phyloP scores from a whole-genome alignment of 2,113 vertebrate species.

The Centropus bengalensis region DNA sequence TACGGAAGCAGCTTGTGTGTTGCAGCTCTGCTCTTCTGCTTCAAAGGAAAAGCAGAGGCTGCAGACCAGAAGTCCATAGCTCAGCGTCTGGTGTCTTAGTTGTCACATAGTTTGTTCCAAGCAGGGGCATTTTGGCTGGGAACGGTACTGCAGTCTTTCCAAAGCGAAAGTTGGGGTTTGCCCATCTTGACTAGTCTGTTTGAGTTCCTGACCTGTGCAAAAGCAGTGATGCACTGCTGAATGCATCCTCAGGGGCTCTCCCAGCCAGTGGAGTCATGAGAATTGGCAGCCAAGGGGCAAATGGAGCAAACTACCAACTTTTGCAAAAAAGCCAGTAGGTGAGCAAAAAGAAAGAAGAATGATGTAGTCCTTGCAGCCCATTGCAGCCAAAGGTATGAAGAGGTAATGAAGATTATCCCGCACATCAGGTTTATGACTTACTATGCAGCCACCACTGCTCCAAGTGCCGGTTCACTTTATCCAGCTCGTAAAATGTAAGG shows the following conservation, averaged over 20 bases:
- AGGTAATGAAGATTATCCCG: background rate
- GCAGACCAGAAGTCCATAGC: background rate
- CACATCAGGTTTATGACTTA: background rate
- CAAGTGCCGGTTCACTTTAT: background rate
- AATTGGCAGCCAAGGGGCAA: background rate
- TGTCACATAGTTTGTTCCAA: background rate
- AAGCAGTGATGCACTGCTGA: background rate
- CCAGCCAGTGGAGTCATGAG: background rate
- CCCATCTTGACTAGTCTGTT: background rate
- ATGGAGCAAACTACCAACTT: background rate
- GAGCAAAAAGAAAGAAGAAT: background rate
- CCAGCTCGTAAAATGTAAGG: background rate
- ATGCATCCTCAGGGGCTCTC: background rate
- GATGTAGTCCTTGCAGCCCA: background rate
- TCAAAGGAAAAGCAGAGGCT: background rate
- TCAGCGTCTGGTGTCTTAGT: background rate
- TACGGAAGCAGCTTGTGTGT: background rate
- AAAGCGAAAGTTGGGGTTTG: background rate
- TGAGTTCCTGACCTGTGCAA: background rate
- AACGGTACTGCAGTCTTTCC: background rate
- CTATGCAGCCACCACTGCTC: background rate
- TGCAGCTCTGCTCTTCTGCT: background rate
- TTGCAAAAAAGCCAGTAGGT: background rate
- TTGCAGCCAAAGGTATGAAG: background rate
- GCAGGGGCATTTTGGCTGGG: background rate